Evolutionary conservation across 2,888 invertebrate species (phyloP).

Genomic region (Zonitis immaculata): DNA sequence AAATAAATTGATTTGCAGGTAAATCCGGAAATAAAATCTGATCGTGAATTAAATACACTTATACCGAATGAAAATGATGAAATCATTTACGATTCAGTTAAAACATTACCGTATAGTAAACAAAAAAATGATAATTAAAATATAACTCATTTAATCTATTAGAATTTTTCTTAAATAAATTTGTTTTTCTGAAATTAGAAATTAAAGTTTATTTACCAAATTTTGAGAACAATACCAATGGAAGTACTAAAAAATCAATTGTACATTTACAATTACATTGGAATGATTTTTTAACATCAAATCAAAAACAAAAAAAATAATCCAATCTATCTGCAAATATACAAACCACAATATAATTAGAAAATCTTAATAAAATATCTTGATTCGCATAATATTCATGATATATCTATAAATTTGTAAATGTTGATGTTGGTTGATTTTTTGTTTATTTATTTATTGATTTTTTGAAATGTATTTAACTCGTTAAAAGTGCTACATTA

Average conservation of each 20-base stretch:
- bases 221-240: neutral
- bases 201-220: conserved; percentile 1
- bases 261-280: neutral
- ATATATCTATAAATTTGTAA: too few species aligned
- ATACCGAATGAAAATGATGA: conserved; percentile 36
- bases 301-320: neutral
- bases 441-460: too few species aligned
- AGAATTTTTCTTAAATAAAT: conserved; percentile 3
- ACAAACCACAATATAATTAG: too few species aligned
- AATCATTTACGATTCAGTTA: conserved; percentile 30
- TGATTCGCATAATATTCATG: too few species aligned
- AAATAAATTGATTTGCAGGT: conserved; percentile 12
- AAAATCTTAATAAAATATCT: too few species aligned
- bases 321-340: neutral
- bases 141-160: neutral
- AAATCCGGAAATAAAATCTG: conserved; percentile 12
- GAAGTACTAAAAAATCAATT: neutral
- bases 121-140: neutral
- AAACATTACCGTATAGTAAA: neutral
- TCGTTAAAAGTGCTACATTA: conserved; percentile 73
- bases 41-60: conserved; percentile 22
- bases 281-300: neutral
- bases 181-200: neutral
- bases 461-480: conserved; percentile 58
- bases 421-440: too few species aligned